A percentile compares a stretch with the other conserved stretches of the same genome.
Conservation (phyloP, 1,140 invertebrate genomes). For the Meloidogyne chitwoodi region DNA sequence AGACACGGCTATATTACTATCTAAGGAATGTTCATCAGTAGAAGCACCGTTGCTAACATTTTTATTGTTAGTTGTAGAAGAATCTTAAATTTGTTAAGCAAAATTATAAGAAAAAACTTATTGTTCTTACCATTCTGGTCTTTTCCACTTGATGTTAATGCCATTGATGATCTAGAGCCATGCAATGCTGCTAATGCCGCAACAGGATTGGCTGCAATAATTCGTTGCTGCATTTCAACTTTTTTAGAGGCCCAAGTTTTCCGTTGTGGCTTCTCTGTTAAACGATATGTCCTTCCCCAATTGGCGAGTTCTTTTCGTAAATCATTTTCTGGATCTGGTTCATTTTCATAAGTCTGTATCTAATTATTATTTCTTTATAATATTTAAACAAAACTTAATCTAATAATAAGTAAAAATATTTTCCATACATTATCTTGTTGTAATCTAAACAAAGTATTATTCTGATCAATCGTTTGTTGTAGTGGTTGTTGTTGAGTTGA, state of each 20-base stretch:
- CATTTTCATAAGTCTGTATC: conserved; percentile 31
- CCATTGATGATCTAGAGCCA: background rate
- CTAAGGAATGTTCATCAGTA: background rate
- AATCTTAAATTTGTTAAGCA: background rate
- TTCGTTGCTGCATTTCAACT: conserved; percentile 2
- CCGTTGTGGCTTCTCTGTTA: conserved; percentile 39
- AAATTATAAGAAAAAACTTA: background rate
- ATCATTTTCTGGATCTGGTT: conserved; percentile 51
- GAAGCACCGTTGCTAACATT: background rate
- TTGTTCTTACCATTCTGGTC: background rate
- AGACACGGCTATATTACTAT: background rate
- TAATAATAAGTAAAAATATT: background rate
- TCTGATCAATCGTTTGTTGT: background rate
- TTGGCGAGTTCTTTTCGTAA: conserved; percentile 54
- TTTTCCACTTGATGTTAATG: background rate
- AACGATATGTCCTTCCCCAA: conserved; percentile 50
- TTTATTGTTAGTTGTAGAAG: background rate
- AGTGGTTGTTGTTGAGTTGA: background rate
- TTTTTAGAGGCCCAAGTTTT: conserved; percentile 47
- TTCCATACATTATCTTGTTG: conserved; percentile 46
- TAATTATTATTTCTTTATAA: conserved; percentile 1
- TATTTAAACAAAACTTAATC: background rate
- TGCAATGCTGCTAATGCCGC: background rate
- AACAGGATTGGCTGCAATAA: background rate
- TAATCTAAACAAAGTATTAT: conserved; percentile 34